Conservation (phyloP, 1,140 invertebrate genomes). For the Drosophila virilis region DNA sequence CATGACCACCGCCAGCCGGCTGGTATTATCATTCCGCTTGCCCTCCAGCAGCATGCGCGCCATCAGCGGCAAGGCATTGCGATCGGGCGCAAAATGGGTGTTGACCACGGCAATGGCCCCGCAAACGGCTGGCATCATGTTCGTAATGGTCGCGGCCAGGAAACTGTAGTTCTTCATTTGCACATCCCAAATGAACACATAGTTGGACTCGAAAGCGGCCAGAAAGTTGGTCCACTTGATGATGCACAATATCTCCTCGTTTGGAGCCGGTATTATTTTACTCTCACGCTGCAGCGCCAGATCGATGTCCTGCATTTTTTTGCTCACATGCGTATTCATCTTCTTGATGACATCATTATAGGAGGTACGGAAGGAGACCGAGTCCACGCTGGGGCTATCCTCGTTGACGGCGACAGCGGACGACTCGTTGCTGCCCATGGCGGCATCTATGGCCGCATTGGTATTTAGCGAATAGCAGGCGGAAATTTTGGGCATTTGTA, state of each 20-base stretch:
- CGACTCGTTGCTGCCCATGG: conserved; percentile 23
- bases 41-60: conserved; percentile 66
- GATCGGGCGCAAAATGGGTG: conserved; percentile 52
- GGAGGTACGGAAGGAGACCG: conserved; percentile 43
- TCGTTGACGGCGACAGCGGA: not conserved
- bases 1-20: conserved; percentile 73
- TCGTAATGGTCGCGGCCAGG: conserved; percentile 69
- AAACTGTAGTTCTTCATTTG: conserved; percentile 62
- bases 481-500: conserved; percentile 65
- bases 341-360: conserved; percentile 75
- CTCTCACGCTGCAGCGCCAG: conserved; percentile 74
- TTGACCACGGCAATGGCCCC: conserved; percentile 71
- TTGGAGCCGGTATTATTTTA: conserved; percentile 77
- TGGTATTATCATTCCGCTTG: conserved; percentile 54
- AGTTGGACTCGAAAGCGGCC: conserved; percentile 64
- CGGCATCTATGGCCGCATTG: conserved; percentile 16
- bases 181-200: conserved; percentile 77
- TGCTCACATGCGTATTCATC: conserved; percentile 78
- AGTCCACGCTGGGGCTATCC: conserved; percentile 4
- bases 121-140: conserved; percentile 70
- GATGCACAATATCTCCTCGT: conserved; percentile 76
- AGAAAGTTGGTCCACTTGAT: conserved; percentile 79
- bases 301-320: conserved; percentile 83
- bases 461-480: conserved; percentile 65
- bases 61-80: conserved; percentile 52